These are phyloP conservation scores for Aphidoletes aphidimyza DNA, from an alignment of 2,888 invertebrate genomes.

Conservation along the genomic window DNA sequence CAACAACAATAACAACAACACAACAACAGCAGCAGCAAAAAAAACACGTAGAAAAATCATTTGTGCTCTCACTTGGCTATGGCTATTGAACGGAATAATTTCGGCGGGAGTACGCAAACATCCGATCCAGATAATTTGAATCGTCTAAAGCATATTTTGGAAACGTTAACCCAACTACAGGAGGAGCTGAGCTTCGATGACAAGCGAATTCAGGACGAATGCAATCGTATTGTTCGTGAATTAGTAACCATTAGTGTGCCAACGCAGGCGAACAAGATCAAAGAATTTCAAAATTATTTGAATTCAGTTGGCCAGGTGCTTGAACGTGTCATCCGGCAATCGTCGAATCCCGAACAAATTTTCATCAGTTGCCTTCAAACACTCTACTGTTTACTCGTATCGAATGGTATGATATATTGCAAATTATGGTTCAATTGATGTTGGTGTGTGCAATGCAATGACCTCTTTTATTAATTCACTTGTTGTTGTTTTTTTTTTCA, in stretches of 20 bases:
- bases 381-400: neutral
- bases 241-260: conserved; percentile 6
- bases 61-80: neutral
- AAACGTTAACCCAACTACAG: neutral
- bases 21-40: neutral
- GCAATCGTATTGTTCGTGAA: conserved; percentile 15
- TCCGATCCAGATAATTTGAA: neutral
- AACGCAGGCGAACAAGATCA: neutral
- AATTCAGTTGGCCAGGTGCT: neutral
- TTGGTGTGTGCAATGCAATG: no score
- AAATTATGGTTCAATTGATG: no score
- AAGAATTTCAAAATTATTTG: conserved; percentile 1
- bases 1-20: neutral
- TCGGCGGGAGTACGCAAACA: conserved; percentile 45
- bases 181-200: neutral
- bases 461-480: no score
- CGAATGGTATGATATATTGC: neutral
- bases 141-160: conserved; percentile 30
- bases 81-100: conserved; percentile 21
- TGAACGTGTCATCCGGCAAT: neutral
- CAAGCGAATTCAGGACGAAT: conserved; percentile 44
- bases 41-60: neutral
- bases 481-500: neutral
- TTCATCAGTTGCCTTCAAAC: conserved; percentile 31
- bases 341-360: conserved; percentile 34